Evolutionary conservation across 2,797 vertebrate genomes (phyloP), one percentile per base, ranked within the genome.

Genomic region (Siniperca undulata): DNA sequence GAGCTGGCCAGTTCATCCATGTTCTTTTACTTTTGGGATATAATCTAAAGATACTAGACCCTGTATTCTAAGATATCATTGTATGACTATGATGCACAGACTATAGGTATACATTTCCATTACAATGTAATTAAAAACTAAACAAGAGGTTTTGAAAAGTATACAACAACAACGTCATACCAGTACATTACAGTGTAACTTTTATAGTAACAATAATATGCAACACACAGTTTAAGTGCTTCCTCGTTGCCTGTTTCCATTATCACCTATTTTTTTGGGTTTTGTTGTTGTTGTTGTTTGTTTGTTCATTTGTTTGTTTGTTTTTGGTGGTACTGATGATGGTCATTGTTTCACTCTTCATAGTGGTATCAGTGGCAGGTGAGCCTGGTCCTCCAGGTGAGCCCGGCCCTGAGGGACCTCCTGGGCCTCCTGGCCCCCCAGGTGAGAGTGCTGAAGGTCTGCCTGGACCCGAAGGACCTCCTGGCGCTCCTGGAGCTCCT

Each of bases 301-400:
- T 22, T 74, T 68, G 14, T 30, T 30, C 30, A 30, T 30, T 58
- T 73, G 1, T 58, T 38, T 14, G 19, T 59, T 40, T 86, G 36
- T 55, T 68, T 68, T 34, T 38, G 36, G 9, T 74, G 40, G 30
- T 65, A 53, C 48, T 88, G n/a, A 92, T 78, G 46, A 86, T 65
- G 74, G 50, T 66, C 38, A 11, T 56, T 88, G 22, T 74, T 85
- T 90, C 24, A 17, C 13, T 88, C 40, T 77, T 82, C 77, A 68
- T 91, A 96, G 95, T 95, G 36, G 92, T 95, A 74, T 83, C 92
- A 72, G 92, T 95, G 88, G 89, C 94, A 1, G 99, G 98, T 82
- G 96, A 96, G 89, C 97, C 97, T 77, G 97, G 98, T 40, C 70
- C 92, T 27, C 96, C 96, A 61, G 98, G 98, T 89, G 97, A 98